phyloP scores from a whole-genome alignment of 2,888 invertebrate genomes.

The Hirtodrosophila trivittata region DNA sequence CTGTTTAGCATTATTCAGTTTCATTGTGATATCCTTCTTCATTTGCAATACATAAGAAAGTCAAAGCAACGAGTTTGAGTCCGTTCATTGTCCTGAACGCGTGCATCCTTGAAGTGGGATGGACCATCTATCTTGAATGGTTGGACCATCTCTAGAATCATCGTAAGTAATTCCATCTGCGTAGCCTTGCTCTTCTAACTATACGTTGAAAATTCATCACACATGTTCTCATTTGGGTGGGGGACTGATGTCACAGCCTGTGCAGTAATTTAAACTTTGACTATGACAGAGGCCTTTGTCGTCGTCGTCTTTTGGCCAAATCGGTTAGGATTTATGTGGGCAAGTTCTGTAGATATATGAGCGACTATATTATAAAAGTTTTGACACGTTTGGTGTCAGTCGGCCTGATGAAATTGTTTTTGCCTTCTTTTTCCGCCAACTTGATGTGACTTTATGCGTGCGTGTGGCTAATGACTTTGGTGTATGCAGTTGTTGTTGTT shows the following conservation, averaged over 20 bases:
- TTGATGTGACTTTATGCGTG: constrained; percentile 55
- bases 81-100: too few relatives aligned
- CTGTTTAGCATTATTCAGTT: too few relatives aligned
- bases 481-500: constrained; percentile 3
- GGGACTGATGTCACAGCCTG: constrained; percentile 62
- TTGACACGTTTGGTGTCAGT: constrained; percentile 71
- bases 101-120: too few relatives aligned
- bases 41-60: too few relatives aligned
- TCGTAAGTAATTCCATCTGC: constrained; percentile 58
- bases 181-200: constrained; percentile 33
- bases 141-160: constrained; percentile 60
- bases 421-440: constrained; percentile 8
- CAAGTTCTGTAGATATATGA: constrained; percentile 43
- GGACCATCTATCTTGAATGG: background rate
- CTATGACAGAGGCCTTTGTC: constrained; percentile 38
- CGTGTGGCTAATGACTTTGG: constrained; percentile 65
- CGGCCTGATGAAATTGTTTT: constrained; percentile 68
- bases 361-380: constrained; percentile 80
- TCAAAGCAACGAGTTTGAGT: too few relatives aligned
- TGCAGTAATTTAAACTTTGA: constrained; percentile 74
- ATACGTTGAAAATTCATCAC: constrained; percentile 59
- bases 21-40: too few relatives aligned
- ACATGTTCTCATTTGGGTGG: constrained; percentile 50
- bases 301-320: constrained; percentile 17
- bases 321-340: constrained; percentile 54